These are phyloP conservation scores for Ascidia mentula DNA, from an alignment of 23 tunicate species.

Conservation along the genomic window DNA sequence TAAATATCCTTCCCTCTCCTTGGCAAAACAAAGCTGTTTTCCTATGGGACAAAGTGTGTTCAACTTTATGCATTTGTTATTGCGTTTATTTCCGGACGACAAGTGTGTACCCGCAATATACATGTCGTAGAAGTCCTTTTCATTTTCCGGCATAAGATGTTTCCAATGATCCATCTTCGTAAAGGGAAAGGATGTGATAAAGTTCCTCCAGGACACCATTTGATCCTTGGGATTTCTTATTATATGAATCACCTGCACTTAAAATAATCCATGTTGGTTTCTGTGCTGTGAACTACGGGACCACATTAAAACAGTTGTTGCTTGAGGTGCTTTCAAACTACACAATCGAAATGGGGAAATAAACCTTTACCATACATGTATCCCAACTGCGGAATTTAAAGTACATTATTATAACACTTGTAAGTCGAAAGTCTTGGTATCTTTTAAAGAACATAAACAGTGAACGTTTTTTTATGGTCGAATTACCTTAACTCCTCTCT, in stretches of 20 bases:
- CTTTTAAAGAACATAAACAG: too few relatives aligned
- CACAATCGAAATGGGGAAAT: too few relatives aligned
- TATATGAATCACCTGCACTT: not conserved
- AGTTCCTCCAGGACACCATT: not conserved
- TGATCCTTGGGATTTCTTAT: conserved; percentile 3
- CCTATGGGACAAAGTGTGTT: not conserved
- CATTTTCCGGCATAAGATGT: not conserved
- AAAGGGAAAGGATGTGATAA: not conserved
- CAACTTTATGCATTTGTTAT: not conserved
- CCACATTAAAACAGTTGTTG: too few relatives aligned
- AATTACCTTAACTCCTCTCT: not conserved
- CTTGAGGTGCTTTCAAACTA: too few relatives aligned
- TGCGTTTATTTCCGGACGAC: not conserved
- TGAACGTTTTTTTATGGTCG: too few relatives aligned
- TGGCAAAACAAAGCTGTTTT: not conserved
- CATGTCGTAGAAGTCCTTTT: not conserved
- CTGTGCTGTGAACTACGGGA: too few relatives aligned
- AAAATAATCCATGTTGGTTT: too few relatives aligned
- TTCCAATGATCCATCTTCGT: not conserved
- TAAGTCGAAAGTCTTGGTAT: too few relatives aligned
- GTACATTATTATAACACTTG: too few relatives aligned
- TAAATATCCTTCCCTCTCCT: not conserved
- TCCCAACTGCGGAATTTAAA: too few relatives aligned
- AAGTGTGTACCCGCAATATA: not conserved
- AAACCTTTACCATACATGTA: too few relatives aligned